Evolutionary conservation across 92 coral and sea anemone genomes (phyloP).

Genomic region (Micromussa lordhowensis): DNA sequence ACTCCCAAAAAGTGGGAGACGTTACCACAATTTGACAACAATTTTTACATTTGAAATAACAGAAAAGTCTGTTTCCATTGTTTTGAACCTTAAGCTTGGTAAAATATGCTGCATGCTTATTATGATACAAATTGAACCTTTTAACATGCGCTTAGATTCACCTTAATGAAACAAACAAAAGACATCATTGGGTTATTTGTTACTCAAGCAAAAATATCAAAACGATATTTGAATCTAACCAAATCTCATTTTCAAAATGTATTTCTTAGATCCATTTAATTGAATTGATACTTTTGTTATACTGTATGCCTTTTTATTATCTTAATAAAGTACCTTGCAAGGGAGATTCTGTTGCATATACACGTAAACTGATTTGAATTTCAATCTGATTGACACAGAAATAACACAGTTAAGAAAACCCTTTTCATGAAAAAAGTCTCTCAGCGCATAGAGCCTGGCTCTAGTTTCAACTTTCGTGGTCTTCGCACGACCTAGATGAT

Average conservation of each 20-base stretch:
- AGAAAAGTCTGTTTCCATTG: constrained; percentile 1
- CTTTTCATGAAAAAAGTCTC: too few relatives aligned
- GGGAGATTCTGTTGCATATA: not conserved
- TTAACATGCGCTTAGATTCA: not conserved
- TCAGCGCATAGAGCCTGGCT: not conserved
- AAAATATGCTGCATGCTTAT: not conserved
- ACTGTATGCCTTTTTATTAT: not conserved
- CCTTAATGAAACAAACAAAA: constrained; percentile 3
- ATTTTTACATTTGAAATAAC: not conserved
- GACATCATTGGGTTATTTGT: not conserved
- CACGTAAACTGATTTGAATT: not conserved
- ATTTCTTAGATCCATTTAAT: not conserved
- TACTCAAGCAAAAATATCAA: not conserved
- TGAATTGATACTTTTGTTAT: not conserved
- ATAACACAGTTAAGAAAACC: not conserved
- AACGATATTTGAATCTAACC: not conserved
- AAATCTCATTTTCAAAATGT: not conserved
- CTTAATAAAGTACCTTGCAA: not conserved
- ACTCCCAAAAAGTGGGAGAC: not conserved
- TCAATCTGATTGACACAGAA: not conserved
- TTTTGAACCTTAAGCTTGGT: not conserved
- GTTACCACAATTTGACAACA: not conserved
- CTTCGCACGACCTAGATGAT: not conserved
- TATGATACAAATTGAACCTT: constrained; percentile 24
- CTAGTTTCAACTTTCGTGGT: not conserved